These are phyloP conservation scores for Microvelia longipes DNA, from an alignment of 1,140 invertebrate species.

Conservation along the genomic window DNA sequence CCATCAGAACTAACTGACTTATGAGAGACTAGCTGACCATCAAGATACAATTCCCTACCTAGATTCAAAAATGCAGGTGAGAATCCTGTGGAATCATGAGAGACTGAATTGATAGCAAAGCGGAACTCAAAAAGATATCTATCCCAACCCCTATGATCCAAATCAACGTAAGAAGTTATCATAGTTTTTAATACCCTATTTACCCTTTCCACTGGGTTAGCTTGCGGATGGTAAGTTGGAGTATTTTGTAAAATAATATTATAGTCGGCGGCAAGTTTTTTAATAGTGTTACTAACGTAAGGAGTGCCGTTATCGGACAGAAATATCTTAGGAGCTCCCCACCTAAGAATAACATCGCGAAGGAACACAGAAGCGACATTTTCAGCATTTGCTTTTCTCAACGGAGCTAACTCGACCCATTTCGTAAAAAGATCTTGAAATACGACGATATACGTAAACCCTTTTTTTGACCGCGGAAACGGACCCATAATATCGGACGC, in stretches of 20 bases:
- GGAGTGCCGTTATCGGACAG: neutral
- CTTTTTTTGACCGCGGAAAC: neutral
- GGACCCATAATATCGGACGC: neutral
- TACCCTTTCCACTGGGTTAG: conserved; percentile 30
- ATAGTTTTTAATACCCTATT: conserved; percentile 31
- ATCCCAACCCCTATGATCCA: conserved; percentile 27
- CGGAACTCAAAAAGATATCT: conserved; percentile 25
- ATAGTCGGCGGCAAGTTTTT: neutral
- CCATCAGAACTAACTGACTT: too few species aligned
- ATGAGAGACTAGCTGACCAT: too few species aligned
- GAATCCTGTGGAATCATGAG: too few species aligned
- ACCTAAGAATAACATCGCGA: neutral
- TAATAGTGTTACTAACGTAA: neutral
- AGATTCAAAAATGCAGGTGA: too few species aligned
- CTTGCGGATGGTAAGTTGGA: conserved; percentile 19
- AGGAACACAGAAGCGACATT: neutral
- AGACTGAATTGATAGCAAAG: too few species aligned
- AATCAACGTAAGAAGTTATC: conserved; percentile 26
- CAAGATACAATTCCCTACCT: too few species aligned
- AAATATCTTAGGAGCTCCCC: neutral
- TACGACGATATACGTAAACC: neutral
- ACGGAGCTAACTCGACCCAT: neutral
- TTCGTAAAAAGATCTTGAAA: neutral
- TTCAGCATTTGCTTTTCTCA: neutral
- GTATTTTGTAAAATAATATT: neutral